Base-by-base conservation (phyloP, 2,797 vertebrate genomes). In the Borostomias antarcticus region DNA sequence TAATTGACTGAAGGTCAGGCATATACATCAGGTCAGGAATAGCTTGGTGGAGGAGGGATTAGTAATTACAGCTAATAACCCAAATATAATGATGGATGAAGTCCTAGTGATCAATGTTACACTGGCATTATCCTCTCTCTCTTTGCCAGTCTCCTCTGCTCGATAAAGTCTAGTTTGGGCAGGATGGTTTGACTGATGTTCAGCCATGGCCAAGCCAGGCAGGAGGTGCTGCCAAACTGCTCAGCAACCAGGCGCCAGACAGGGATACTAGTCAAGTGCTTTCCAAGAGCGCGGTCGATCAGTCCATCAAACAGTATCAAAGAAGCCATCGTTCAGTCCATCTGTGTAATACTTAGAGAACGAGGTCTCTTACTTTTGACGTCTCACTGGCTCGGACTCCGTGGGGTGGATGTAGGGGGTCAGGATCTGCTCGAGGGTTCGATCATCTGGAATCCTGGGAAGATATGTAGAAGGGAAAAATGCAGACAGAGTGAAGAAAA, bases 361-460 rank as follows among this genome's bases (percentile, higher is more conserved):
- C 2, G 17, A 3, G 8, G 5, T 10, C 1, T 10, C 85, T 84
- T 89, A 98, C 97, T 94, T 98, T 75, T 98, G 97, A 65, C 93
- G 92, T 69, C 85, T 90, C 29, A 96, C 90, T 64, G 95, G 95
- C 85, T 98, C 95, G 0, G 96, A 95, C 63, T 95, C 94, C 62
- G 92, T 90, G 13, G 95, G 95, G 85, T 99, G 94, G 81, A 97
- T 88, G 60, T 96, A 98, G 0, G 80, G 69, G 32, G 86, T 91
- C 69, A 99, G 86, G 81, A 98, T 91, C 85, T 96, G 88, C 75
- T 85, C 66, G 4, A 98, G 83, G 0, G 82, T 94, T 81, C 88
- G 91, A 72, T 86, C 85, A 0, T 96, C 96, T 4, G 92, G 87
- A 29, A 96, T 94, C 87, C 97, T 99, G 7, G 30, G 63, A 19